Percentiles rank a stretch among this genome's conserved stretches.
Evolutionary conservation across 1,140 invertebrate genomes (phyloP).

Genomic region (Diabrotica virgifera): DNA sequence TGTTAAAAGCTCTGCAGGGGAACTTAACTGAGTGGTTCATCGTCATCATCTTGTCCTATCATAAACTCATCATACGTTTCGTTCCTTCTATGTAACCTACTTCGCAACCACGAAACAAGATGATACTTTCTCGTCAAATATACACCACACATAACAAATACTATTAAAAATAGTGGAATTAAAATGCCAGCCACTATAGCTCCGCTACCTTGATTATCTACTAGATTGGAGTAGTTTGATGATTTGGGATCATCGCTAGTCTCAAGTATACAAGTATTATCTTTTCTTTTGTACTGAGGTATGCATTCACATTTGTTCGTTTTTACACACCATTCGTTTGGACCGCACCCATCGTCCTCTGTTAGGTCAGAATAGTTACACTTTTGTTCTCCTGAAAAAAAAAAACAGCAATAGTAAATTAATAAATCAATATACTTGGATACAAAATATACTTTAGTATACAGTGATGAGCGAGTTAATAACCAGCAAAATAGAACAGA

Average conservation of each 20-base stretch:
- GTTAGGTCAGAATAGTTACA: slow-evolving; percentile 21
- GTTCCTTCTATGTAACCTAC: slow-evolving; percentile 32
- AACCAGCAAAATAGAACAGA: no score
- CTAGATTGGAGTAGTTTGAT: slow-evolving; percentile 31
- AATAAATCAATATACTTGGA: no score
- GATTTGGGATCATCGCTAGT: slow-evolving; percentile 9
- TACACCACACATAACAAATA: slow-evolving; percentile 37
- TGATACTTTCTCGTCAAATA: slow-evolving; percentile 35
- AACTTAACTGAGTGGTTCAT: slow-evolving; percentile 17
- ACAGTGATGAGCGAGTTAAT: no score
- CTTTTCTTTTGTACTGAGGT: slow-evolving; percentile 15
- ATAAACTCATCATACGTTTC: slow-evolving; percentile 40
- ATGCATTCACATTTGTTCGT: slow-evolving; percentile 26
- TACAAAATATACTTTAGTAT: no score
- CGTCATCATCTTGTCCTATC: slow-evolving; percentile 37
- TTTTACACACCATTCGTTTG: slow-evolving; percentile 27
- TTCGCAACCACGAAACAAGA: slow-evolving; percentile 31
- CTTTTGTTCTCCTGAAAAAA: slow-evolving; percentile 26
- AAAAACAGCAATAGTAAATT: slow-evolving; percentile 1
- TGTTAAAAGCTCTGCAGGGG: not conserved
- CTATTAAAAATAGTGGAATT: slow-evolving; percentile 35
- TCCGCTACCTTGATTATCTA: slow-evolving; percentile 33
- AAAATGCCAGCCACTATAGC: slow-evolving; percentile 34
- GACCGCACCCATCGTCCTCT: slow-evolving; percentile 8
- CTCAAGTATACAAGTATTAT: slow-evolving; percentile 17